Evolutionary conservation across 2,113 vertebrate genomes (phyloP), one percentile per base, ranked within the genome.

Genomic region (Tragulus kanchil): DNA sequence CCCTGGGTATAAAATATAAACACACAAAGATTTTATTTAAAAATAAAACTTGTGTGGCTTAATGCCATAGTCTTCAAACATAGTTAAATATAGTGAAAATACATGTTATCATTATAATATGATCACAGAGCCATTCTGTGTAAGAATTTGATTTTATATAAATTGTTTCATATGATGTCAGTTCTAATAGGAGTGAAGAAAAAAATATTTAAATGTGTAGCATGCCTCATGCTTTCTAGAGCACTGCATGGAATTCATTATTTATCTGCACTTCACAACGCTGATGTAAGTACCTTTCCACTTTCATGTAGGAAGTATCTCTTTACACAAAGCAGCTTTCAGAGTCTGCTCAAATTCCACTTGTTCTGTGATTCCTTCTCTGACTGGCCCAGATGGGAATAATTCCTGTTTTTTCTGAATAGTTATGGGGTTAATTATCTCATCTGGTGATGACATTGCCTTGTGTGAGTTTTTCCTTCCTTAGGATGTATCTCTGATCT

Each of bases 111-210:
- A 85, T 95, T 42, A 69, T 75, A 79, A 89, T 31, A 86, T 52
- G 42, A 28, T 52, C 36, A 78, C 11, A 65, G 84, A 83, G 86
- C 31, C 5, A 42, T 69, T 78, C 23, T n/a, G 14, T 17, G n/a
- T 3, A 87, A 65, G 48, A 83, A 89, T 69, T 75, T 50, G 31
- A 48, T 75, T 90, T 90, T 23, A n/a, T 23, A 64, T 78, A 92
- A 75, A 15, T 56, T 71, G 6, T 75, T 75, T 62, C 28, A 54
- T 75, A 17, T 1, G 21, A 73, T 83, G 58, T 9, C 67, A 52
- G 26, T 64, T 95, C 48, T 81, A 28, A 15, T 48, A 62, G 58
- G 75, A 83, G 92, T 90, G 69, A 92, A 65, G 11, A 90, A 58
- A 28, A 50, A 58, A 16, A 23, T 58, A 52, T 45, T 93, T 31